Evolutionary conservation across 2,113 vertebrate species (phyloP), one percentile per base, ranked within the genome.

Genomic region (Triplophysa dalaica): DNA sequence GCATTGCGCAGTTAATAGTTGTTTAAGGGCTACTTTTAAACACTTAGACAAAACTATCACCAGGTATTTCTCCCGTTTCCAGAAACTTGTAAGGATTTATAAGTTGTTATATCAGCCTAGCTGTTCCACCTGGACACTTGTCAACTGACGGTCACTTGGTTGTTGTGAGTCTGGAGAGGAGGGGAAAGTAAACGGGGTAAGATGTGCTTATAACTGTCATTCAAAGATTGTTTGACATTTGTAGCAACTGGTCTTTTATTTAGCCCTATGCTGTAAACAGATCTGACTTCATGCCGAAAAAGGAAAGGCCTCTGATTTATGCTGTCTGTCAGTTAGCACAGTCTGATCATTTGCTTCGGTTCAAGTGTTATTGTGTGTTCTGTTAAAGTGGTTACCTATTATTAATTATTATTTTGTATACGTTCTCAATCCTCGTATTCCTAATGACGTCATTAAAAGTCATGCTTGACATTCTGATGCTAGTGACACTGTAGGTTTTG

Each of bases 161-260:
- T 48, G 24, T 66, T 48, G 41, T 54, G 58, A 74, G 21, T 38
- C 50, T 60, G 29, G 43, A 50, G 26, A 75, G 64, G 29, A 81
- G 72, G 79, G 65, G 5, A 76, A 65, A 8, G 65, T 77, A 65
- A 65, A 65, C 24, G 64, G 22, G 75, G 79, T 69, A 16, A 58
- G 45, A 14, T 41, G 1, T 13, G 19, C 50, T 56, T 52, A 58
- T 66, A 8, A 56, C 24, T 45, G 14, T 66, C 52, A 66, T 4
- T 10, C 41, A 29, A 45, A 48, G 56, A 16, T 43, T 7, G 13
- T 63, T 60, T 29, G 16, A 75, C 24, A 17, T 26, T n/a, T 63
- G 26, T 74, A 26, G 11, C 22, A 2, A 43, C 41, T 63, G 4
- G 8, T 16, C 3, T 41, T 58, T 56, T 0, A 6, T 21, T 4